Conservation (phyloP, 2,113 vertebrate species). For the Brachyhypopomus occidentalis region DNA sequence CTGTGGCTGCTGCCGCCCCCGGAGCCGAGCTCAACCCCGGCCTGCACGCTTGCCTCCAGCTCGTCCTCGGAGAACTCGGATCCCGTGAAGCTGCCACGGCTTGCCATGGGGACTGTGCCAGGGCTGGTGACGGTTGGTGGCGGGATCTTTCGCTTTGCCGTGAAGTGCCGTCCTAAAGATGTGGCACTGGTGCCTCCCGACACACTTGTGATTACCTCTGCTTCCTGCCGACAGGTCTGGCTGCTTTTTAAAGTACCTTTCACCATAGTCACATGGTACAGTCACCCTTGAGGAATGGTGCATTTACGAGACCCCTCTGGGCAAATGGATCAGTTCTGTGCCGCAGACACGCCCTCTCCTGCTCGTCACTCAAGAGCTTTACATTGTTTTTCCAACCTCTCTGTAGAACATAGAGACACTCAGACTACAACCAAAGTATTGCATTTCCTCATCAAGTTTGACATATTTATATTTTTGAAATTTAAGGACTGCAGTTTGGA, state of each 20-base stretch:
- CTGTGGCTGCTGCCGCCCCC: conserved; percentile 47
- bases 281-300: conserved; percentile 58
- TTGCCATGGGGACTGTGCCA: conserved; percentile 17
- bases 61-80: conserved; percentile 76
- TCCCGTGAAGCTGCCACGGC: conserved; percentile 62
- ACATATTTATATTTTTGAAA: background rate
- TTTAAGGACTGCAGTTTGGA: background rate
- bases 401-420: conserved; percentile 15
- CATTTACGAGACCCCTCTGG: conserved; percentile 59
- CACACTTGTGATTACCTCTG: conserved; percentile 67
- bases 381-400: conserved; percentile 26
- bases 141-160: too few relatives aligned
- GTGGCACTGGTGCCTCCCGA: conserved; percentile 49
- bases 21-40: conserved; percentile 60
- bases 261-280: conserved; percentile 70
- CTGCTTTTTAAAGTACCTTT: conserved; percentile 56
- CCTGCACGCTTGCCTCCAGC: conserved; percentile 60
- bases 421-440: background rate
- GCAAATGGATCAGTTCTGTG: conserved; percentile 59
- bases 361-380: conserved; percentile 13
- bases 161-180: background rate
- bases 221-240: conserved; percentile 43
- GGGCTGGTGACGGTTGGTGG: background rate
- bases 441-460: background rate
- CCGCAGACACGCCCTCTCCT: conserved; percentile 63